Base-by-base conservation (phyloP, 2,888 invertebrate species). In the Xestia rhomboidea region DNA sequence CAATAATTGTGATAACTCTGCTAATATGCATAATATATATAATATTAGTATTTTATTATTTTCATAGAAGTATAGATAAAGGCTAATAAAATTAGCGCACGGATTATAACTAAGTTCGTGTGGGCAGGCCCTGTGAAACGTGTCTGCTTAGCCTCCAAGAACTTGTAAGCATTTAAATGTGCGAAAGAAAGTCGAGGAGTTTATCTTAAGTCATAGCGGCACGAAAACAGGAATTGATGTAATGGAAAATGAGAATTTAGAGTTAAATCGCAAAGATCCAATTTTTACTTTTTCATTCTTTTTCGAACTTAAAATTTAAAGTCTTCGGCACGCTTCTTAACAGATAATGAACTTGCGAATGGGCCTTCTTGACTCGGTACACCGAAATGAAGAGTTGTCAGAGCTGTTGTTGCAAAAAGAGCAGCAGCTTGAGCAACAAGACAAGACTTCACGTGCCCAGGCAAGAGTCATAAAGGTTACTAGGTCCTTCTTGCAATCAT, bases 381-480 rank as follows among this genome's bases (percentile, higher is more conserved):
- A 94, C 69, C 95, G 93, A 46, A 97, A 97, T 73, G 96, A 96
- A 73, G 96, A 97, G 70, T 88, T 97, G 63, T 93, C 96, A n/a
- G 95, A 95, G 70, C 85, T 92, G 60, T 89, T 97, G 75, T 91
- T 95, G 13, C 96, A 97, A 84, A 97, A 97, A 84, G 97, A 97
- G 54, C 96, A 97, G 74, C 97, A 97, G 79, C 91, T 97, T 18
- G 97, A 97, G 72, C 97, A 97, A 73, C 97, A 97, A 87, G 97
- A 97, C 79, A 97, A 97, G 76, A 96, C 97, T 78, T 96, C 97
- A 91, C 97, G 96, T 87, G 97, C 97, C 88, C 97, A 97, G 96
- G 97, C 97, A 93, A 97, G 97, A 91, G 95, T 97, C 87, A 95
- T 97, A 85, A 97, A 97, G 95, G 97, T 97, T 88, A 93, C 90